phyloP scores from a whole-genome alignment of 2,888 invertebrate genomes.

The Tiliacea aurago region DNA sequence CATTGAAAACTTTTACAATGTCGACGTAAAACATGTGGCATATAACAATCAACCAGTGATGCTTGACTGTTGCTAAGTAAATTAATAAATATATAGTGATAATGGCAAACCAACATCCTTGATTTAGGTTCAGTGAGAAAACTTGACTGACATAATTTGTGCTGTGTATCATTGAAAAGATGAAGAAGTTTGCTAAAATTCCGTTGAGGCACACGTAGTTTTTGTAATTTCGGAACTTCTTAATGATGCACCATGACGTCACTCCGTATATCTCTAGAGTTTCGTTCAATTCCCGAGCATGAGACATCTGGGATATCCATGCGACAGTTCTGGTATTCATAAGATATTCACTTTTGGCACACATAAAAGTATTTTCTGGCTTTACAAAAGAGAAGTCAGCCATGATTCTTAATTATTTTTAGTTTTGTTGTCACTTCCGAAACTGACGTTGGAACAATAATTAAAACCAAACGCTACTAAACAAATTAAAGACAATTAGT shows the following conservation, averaged over 20 bases:
- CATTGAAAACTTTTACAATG: constrained; percentile 6
- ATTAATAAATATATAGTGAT: constrained; percentile 1
- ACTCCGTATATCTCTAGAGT: constrained; percentile 11
- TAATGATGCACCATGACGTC: constrained; percentile 6
- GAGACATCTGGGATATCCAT: constrained; percentile 1
- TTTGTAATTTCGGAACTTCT: constrained; percentile 4
- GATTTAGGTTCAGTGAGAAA: background rate
- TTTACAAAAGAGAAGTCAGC: background rate
- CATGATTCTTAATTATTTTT: background rate
- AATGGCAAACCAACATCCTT: background rate
- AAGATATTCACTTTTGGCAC: background rate
- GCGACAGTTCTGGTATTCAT: background rate
- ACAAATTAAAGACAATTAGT: background rate
- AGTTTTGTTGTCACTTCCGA: background rate
- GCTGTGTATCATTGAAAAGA: background rate
- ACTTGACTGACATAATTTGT: background rate
- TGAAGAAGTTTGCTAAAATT: too few species aligned
- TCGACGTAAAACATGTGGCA: constrained; percentile 6
- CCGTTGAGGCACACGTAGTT: constrained; percentile 12
- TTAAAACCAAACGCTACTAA: background rate
- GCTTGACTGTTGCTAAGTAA: constrained; percentile 1
- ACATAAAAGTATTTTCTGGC: background rate
- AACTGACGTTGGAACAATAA: background rate
- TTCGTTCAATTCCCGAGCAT: background rate
- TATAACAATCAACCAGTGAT: constrained; percentile 8